Evolutionary conservation across 2,888 invertebrate genomes (phyloP).

Genomic region (Aradus depressus): DNA sequence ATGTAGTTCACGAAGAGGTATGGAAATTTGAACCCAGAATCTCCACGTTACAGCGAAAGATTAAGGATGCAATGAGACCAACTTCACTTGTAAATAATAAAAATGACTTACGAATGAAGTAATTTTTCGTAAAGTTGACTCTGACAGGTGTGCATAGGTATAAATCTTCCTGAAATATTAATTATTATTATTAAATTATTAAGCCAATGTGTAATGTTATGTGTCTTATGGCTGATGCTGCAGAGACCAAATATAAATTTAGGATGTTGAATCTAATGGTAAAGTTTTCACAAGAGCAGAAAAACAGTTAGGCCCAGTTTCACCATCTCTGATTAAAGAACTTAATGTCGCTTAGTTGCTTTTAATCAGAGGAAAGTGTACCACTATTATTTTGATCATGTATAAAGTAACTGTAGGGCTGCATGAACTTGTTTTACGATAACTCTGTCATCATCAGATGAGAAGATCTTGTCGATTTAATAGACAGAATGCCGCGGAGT

Average conservation of each 20-base stretch:
- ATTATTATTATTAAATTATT: conserved; percentile 32
- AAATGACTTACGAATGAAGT: conserved; percentile 61
- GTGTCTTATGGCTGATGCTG: background rate
- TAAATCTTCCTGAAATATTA: conserved; percentile 79
- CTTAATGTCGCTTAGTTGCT: too few relatives aligned
- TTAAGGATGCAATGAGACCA: background rate
- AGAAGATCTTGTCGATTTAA: too few relatives aligned
- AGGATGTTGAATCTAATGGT: too few relatives aligned
- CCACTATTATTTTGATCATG: too few relatives aligned
- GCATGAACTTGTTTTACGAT: too few relatives aligned
- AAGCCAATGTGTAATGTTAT: conserved; percentile 1
- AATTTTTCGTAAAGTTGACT: conserved; percentile 60
- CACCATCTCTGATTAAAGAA: background rate
- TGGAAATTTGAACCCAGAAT: too few relatives aligned
- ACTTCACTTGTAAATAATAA: background rate
- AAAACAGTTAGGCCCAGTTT: background rate
- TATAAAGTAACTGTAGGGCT: too few relatives aligned
- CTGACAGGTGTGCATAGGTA: conserved; percentile 86
- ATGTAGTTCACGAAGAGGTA: too few relatives aligned
- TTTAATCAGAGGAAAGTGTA: too few relatives aligned
- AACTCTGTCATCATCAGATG: too few relatives aligned
- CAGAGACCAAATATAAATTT: too few relatives aligned
- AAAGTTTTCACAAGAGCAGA: background rate
- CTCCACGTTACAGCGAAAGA: background rate
- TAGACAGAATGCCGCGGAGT: too few relatives aligned